Base-by-base conservation (phyloP, 2,797 vertebrate genomes). In the Chaenodraco wilsoni region DNA sequence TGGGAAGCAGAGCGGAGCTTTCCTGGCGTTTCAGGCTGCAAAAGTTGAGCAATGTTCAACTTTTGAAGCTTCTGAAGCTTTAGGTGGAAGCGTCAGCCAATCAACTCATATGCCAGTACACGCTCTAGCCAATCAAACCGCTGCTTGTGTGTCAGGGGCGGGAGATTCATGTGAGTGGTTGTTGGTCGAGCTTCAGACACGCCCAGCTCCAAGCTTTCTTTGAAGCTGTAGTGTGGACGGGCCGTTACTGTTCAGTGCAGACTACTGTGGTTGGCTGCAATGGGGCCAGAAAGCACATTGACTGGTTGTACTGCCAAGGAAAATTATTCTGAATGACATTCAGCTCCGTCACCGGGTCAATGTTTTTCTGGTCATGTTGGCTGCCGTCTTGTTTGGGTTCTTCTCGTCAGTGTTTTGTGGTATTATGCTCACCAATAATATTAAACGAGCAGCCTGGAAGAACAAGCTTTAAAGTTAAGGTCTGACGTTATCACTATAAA, bases 381-480 rank as follows among this genome's bases (percentile, higher is more conserved):
- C 74, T 64, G 31, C 69, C 62, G 58, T 33, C 63, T 76, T 79
- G 55, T 51, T 54, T 77, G 82, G 81, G 85, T 87, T 88, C 88
- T 87, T 88, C 88, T 83, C 84, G 62, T 83, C 63, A 51, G 37
- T 86, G 74, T 84, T 69, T 76, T 7, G 43, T 72, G 74, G 57
- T 81, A 57, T 81, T 83, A 51, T 63, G 12, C 59, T 71, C 54
- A 67, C 73, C 80, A 86, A 85, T 79, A 76, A 74, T 76, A 70
- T 86, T 90, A 91, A 86, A 93, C 85, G 82, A 89, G 84, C 40
- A 23, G 55, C 70, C 63, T 82, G 65, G 76, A 87, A 88, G 90
- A 90, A 83, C 45, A 57, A 73, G 51, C 62, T 9, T 1, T 89
- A 83, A 84, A 82, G 51, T 83, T 81, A 17, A 75, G 41, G 55